phyloP scores from a whole-genome alignment of 2,888 invertebrate species.

The Chaitophorus viminalis region DNA sequence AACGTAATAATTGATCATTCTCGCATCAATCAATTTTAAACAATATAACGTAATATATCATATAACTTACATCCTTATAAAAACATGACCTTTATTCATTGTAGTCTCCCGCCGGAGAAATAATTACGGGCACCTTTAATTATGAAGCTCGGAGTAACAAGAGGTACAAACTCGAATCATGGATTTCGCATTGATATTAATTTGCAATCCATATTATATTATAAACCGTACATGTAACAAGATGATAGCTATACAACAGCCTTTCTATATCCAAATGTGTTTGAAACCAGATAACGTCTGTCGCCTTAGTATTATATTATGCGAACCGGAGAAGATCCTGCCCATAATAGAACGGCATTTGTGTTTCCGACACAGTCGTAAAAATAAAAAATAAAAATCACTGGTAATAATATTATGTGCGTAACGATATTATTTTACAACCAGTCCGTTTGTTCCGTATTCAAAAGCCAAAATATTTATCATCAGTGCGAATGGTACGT shows the following conservation, averaged over 20 bases:
- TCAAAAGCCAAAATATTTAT: constrained; percentile 60
- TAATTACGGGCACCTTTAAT: neutral
- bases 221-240: neutral
- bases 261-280: too few species aligned
- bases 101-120: neutral
- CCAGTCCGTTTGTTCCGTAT: constrained; percentile 7
- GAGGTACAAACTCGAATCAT: neutral
- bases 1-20: constrained; percentile 18
- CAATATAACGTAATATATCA: neutral
- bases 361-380: constrained; percentile 13
- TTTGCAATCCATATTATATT: too few species aligned
- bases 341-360: neutral
- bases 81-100: neutral
- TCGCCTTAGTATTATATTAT: neutral
- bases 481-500: constrained; percentile 9
- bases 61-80: neutral
- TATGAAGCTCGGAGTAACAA: neutral
- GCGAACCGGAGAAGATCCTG: neutral
- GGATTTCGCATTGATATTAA: neutral
- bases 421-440: neutral
- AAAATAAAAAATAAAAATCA: neutral
- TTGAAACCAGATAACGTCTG: neutral
- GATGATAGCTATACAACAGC: too few species aligned
- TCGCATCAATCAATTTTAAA: constrained; percentile 30
- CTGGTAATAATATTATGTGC: too few species aligned